Percentiles rank a stretch among this genome's conserved stretches.
Conservation (phyloP, 2,113 vertebrate genomes). For the Trichechus manatus region DNA sequence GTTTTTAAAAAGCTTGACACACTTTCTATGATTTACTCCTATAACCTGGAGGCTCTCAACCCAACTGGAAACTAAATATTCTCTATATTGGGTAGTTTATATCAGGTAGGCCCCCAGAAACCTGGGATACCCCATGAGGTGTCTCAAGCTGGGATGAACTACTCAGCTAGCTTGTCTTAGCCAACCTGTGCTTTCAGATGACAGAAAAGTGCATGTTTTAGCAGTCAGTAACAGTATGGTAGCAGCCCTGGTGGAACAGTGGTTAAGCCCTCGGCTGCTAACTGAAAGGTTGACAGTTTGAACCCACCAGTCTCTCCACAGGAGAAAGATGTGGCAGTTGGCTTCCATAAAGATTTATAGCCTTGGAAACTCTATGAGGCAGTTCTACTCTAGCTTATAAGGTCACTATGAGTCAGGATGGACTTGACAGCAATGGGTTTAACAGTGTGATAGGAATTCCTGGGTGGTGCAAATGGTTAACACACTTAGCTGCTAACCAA, state of each 20-base stretch:
- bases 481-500: too few relatives aligned
- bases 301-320: neutral
- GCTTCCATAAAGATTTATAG: too few relatives aligned
- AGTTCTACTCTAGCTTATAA: too few relatives aligned
- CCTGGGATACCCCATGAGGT: neutral
- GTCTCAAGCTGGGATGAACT: neutral
- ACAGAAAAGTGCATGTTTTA: neutral
- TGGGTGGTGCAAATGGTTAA: too few relatives aligned
- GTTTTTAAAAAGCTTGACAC: conserved; percentile 31
- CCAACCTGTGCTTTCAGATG: neutral
- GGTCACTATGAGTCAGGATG: too few relatives aligned
- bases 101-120: neutral
- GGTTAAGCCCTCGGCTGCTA: neutral
- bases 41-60: neutral
- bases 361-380: too few relatives aligned
- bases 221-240: neutral
- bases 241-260: neutral
- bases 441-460: too few relatives aligned
- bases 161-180: neutral
- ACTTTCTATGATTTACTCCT: neutral
- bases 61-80: neutral
- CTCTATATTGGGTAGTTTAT: neutral
- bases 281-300: neutral
- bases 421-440: too few relatives aligned
- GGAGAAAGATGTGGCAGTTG: too few relatives aligned